These are phyloP conservation scores for Pentamera pediparva DNA, from an alignment of 53 echinoderm and acorn worm species.

Conservation along the genomic window DNA sequence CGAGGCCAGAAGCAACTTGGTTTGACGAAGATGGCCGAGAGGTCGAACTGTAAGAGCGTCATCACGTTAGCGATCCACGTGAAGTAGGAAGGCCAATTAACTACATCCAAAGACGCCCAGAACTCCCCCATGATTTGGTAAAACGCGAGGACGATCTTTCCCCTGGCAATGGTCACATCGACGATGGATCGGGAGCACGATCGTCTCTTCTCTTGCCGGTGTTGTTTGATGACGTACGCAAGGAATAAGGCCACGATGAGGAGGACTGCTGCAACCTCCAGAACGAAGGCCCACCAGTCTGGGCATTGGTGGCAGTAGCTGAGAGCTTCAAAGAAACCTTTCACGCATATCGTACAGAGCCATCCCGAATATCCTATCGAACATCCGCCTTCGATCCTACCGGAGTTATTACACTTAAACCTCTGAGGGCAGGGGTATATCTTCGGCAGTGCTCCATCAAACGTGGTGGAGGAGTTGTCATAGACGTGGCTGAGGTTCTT, in stretches of 20 bases:
- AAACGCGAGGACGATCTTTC: slow-evolving; percentile 35
- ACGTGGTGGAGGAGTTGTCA: neutral
- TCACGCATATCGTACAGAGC: too few relatives aligned
- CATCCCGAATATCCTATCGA: slow-evolving; percentile 7
- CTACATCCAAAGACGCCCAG: slow-evolving; percentile 13
- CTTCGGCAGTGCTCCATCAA: neutral
- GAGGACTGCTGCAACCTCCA: too few relatives aligned
- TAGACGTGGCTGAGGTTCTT: neutral
- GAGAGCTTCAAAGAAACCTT: too few relatives aligned
- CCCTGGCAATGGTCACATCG: slow-evolving; percentile 19
- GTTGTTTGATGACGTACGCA: neutral
- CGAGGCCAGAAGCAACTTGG: slow-evolving; percentile 18
- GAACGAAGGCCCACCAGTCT: too few relatives aligned
- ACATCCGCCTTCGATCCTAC: neutral
- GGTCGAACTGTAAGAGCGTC: neutral
- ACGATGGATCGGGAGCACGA: neutral
- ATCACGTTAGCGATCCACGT: neutral
- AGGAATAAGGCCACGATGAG: neutral
- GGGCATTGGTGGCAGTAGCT: too few relatives aligned
- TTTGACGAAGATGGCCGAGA: neutral
- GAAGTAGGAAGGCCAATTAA: slow-evolving; percentile 2
- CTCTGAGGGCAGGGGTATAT: neutral
- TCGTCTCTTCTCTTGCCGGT: neutral
- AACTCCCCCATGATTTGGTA: slow-evolving; percentile 39
- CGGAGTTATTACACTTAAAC: neutral